A percentile compares a stretch with the other conserved stretches of the same genome.
Conservation (phyloP, 2,888 invertebrate genomes). For the Aproaerema taeniolella region DNA sequence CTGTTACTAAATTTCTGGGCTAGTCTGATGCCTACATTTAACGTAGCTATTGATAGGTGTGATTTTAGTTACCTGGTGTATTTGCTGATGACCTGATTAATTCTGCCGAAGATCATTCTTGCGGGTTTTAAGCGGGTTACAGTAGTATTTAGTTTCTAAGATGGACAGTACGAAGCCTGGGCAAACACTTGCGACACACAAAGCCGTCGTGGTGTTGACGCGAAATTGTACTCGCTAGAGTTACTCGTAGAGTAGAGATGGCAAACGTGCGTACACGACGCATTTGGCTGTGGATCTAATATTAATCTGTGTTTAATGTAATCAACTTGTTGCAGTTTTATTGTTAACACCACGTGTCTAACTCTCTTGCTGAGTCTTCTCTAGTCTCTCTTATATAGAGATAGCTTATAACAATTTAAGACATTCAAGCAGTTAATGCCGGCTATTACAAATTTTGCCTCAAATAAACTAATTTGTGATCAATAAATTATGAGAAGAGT, state of each 20-base stretch:
- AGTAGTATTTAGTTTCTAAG: constrained; percentile 41
- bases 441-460: constrained; percentile 48
- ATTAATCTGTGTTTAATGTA: constrained; percentile 31
- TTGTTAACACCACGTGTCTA: constrained; percentile 40
- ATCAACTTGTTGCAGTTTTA: constrained; percentile 42
- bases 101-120: constrained; percentile 26
- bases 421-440: constrained; percentile 43
- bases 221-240: neutral
- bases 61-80: constrained; percentile 37
- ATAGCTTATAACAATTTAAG: too few relatives aligned
- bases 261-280: constrained; percentile 43
- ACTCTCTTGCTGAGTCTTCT: constrained; percentile 33
- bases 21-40: constrained; percentile 2
- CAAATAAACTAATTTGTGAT: constrained; percentile 58
- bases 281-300: constrained; percentile 57
- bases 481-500: constrained; percentile 59
- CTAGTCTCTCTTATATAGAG: constrained; percentile 38
- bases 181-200: constrained; percentile 75
- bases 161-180: constrained; percentile 70
- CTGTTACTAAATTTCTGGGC: constrained; percentile 7
- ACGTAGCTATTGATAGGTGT: constrained; percentile 37
- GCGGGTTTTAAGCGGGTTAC: constrained; percentile 47
- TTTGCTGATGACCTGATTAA: constrained; percentile 47
- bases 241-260: constrained; percentile 13
- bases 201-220: constrained; percentile 28